Conservation (phyloP, 2,888 invertebrate species). For the Pristionchus japonicus region DNA sequence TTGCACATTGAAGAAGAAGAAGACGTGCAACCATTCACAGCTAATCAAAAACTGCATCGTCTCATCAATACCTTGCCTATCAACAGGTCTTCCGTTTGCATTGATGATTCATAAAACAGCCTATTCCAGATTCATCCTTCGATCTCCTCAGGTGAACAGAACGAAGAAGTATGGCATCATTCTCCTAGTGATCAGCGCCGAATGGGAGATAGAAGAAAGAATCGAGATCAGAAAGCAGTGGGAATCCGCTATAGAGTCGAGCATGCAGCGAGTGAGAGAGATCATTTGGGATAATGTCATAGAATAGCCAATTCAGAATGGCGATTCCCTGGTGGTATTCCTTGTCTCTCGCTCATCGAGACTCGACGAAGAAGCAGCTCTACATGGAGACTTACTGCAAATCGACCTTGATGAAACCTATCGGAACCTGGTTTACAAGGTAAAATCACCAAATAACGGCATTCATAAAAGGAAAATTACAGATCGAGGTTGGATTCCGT, state of each 20-base stretch:
- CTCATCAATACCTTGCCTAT: too few species aligned
- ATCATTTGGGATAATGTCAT: not conserved
- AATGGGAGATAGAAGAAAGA: not conserved
- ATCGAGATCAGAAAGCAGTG: not conserved
- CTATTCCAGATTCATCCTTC: not conserved
- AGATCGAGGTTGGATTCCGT: not conserved
- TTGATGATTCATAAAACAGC: too few species aligned
- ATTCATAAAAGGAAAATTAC: too few species aligned
- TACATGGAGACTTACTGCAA: not conserved
- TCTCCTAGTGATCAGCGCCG: not conserved
- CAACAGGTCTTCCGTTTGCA: too few species aligned
- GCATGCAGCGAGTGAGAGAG: not conserved
- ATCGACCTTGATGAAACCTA: not conserved
- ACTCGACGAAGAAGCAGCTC: not conserved
- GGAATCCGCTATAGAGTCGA: not conserved
- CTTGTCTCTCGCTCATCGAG: not conserved
- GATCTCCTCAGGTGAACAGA: too few species aligned
- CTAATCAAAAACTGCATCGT: too few species aligned
- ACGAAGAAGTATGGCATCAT: not conserved
- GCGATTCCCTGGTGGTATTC: not conserved
- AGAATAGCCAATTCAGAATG: not conserved
- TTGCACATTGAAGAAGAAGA: too few species aligned
- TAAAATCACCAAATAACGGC: not conserved
- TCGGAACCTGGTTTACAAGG: not conserved
- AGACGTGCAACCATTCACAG: too few species aligned